Evolutionary conservation across 2,888 invertebrate genomes (phyloP).

Genomic region (Leptothorax acervorum): DNA sequence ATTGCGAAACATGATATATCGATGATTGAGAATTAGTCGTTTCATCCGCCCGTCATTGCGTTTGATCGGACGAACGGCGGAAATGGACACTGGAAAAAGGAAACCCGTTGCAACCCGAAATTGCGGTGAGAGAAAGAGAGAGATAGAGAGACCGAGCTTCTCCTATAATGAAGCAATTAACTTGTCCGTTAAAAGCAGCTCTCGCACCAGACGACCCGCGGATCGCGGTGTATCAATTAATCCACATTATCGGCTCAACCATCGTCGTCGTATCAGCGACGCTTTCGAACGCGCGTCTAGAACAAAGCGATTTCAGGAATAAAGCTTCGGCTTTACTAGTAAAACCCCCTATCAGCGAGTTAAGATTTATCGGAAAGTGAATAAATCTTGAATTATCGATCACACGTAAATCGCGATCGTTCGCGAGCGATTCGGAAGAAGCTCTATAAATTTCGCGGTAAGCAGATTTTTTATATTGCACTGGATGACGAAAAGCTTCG

Average conservation of each 20-base stretch:
- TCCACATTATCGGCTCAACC: conserved; percentile 37
- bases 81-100: conserved; percentile 17
- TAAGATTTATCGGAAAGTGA: background rate
- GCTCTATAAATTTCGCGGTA: background rate
- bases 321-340: conserved; percentile 16
- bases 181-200: conserved; percentile 26
- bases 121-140: background rate
- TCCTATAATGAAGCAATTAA: conserved; percentile 50
- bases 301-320: conserved; percentile 26
- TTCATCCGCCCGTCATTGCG: conserved; percentile 4
- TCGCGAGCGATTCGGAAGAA: background rate
- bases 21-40: conserved; percentile 18
- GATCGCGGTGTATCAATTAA: conserved; percentile 48
- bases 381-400: conserved; percentile 32
- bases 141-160: background rate
- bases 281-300: background rate
- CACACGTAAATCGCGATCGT: background rate
- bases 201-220: background rate
- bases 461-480: background rate
- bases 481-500: background rate
- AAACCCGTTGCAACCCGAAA: background rate
- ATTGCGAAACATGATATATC: conserved; percentile 1
- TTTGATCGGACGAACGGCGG: background rate
- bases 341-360: background rate
- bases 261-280: background rate